Conservation (phyloP, 2,797 vertebrate genomes). For the Babyrousa celebensis region DNA sequence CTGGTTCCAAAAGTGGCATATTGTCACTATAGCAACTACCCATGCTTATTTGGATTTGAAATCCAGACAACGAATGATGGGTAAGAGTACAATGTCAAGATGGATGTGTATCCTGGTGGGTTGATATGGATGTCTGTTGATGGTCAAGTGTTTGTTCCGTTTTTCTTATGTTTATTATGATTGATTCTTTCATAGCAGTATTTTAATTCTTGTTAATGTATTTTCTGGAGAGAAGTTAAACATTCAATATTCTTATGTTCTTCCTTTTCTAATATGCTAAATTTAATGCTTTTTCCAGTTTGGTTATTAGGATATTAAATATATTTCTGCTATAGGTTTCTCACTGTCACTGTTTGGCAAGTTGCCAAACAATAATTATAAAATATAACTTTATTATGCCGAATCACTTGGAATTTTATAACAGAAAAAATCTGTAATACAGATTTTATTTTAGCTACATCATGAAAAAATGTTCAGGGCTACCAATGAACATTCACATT, state of each 20-base stretch:
- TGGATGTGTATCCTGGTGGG: constrained; percentile 20
- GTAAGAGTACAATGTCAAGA: constrained; percentile 37
- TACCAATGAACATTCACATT: constrained; percentile 34
- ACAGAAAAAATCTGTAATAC: constrained; percentile 2
- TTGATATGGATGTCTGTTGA: constrained; percentile 32
- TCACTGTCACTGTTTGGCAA: constrained; percentile 58
- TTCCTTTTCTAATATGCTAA: constrained; percentile 65
- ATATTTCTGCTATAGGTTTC: constrained; percentile 37
- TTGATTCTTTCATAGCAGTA: constrained; percentile 10
- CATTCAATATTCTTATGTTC: constrained; percentile 28
- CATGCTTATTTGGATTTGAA: constrained; percentile 77
- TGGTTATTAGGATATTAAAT: constrained; percentile 67
- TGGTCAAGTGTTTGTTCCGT: constrained; percentile 36
- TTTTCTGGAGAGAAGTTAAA: constrained; percentile 66
- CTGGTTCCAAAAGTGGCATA: constrained; percentile 80
- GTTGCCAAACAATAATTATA: constrained; percentile 53
- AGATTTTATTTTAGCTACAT: constrained; percentile 73
- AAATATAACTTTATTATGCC: constrained; percentile 63
- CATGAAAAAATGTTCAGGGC: constrained; percentile 46
- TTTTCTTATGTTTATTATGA: constrained; percentile 70
- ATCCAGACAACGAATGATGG: constrained; percentile 67
- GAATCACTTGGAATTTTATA: constrained; percentile 71
- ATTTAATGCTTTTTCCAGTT: constrained; percentile 66
- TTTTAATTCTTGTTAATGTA: constrained; percentile 64
- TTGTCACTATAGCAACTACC: constrained; percentile 81